phyloP scores from a whole-genome alignment of 1,140 invertebrate species.

The Heliconius eleuchia region DNA sequence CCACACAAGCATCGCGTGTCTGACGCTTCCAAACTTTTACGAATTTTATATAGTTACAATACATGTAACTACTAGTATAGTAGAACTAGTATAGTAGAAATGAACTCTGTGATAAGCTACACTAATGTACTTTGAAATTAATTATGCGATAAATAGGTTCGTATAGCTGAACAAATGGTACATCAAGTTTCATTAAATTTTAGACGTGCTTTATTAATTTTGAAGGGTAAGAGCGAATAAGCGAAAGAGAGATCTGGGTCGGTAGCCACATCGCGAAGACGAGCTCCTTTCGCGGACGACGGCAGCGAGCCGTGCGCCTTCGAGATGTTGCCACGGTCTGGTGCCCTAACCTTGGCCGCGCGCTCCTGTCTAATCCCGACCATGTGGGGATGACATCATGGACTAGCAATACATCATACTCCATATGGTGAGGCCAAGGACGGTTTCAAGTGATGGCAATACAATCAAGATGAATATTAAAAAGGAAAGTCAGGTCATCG shows the following conservation, averaged over 20 bases:
- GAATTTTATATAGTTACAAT: neutral
- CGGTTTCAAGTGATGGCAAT: slow-evolving; percentile 57
- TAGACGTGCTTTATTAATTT: slow-evolving; percentile 47
- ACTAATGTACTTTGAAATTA: neutral
- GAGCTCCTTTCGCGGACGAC: slow-evolving; percentile 61
- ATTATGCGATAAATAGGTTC: neutral
- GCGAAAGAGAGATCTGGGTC: slow-evolving; percentile 60
- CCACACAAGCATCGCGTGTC: slow-evolving; percentile 5
- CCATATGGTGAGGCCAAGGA: slow-evolving; percentile 59
- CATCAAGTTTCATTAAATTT: slow-evolving; percentile 49
- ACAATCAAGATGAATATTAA: slow-evolving; percentile 62
- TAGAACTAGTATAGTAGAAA: neutral
- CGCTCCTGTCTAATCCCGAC: slow-evolving; percentile 60
- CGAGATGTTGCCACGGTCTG: slow-evolving; percentile 68
- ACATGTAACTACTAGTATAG: no score
- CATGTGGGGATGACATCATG: slow-evolving; percentile 67
- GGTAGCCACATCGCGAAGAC: slow-evolving; percentile 48
- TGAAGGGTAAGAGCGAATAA: slow-evolving; percentile 56
- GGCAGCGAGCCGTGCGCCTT: slow-evolving; percentile 62
- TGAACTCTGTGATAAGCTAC: neutral
- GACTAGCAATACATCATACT: slow-evolving; percentile 40
- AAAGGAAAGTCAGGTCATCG: slow-evolving; percentile 73
- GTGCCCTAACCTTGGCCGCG: slow-evolving; percentile 65
- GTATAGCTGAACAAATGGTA: neutral
- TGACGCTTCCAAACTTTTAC: neutral